Evolutionary conservation across 2,888 invertebrate species (phyloP), one percentile per base, ranked within the genome.

Genomic region (Dryobotodes eremita): DNA sequence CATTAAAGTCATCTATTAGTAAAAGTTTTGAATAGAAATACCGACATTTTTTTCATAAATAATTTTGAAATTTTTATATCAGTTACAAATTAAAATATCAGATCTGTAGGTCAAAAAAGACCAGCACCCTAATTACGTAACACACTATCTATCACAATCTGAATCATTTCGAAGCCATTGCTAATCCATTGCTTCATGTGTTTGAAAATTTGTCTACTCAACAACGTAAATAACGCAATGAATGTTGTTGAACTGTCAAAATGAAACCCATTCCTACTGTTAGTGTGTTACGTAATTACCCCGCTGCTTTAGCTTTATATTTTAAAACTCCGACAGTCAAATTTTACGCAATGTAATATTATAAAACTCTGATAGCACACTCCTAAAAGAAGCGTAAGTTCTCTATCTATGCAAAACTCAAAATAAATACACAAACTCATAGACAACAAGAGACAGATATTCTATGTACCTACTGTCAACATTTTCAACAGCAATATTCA

Each of bases 371-470:
- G 65, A 72, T n/a, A 65, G 2, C 26, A 68, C 75, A 76, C 74
- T 70, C 66, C 87, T 87, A 84, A 75, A 88, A 64, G 66, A 88
- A 83, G 74, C 70, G 17, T 59, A 65, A 77, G 6, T 62, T 26
- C 50, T 26, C 26, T 73, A 70, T 31, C 59, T 83, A 79, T 68
- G 66, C 57, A 65, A 79, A 82, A 79, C 42, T 57, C 65, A 79
- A 75, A 86, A 84, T 84, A 89, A 86, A 83, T 82, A 86, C 72
- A 70, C 79, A 26, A 73, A 87, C 53, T 77, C 46, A 46, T 59
- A 74, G 46, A 66, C 46, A 66, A 57, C 26, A 65, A 83, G n/a
- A 69, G 15, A 86, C 31, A 73, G 70, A 82, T 31, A 76, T 23
- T 62, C 66, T 72, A 86, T 64, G 69, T 57, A 71, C n/a, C 62